Conservation (phyloP, 1,140 invertebrate genomes). For the Drosophila sulfurigaster region DNA sequence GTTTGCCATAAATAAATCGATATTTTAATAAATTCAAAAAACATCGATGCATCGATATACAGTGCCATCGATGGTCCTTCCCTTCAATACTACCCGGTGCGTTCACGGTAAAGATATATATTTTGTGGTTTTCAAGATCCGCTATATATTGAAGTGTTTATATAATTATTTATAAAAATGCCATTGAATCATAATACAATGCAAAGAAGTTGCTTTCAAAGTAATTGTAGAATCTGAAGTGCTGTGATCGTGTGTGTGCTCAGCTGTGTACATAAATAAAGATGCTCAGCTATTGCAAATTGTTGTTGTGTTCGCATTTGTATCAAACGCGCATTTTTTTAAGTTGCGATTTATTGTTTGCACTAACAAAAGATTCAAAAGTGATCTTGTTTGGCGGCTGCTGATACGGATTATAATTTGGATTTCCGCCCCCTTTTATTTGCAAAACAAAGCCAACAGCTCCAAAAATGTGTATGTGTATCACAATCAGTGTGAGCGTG, state of each 20-base stretch:
- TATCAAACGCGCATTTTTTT: background rate
- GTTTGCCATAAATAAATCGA: no score
- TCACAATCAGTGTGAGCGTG: background rate
- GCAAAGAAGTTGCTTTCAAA: background rate
- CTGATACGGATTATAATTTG: background rate
- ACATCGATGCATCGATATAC: no score
- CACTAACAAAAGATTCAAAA: background rate
- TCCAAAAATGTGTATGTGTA: conserved; percentile 1
- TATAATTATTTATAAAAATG: conserved; percentile 8
- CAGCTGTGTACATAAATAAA: conserved; percentile 9
- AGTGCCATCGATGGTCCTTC: conserved; percentile 5
- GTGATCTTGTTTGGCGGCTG: background rate
- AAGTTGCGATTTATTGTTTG: background rate
- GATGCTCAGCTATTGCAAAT: background rate
- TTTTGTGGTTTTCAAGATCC: conserved; percentile 8
- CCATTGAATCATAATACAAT: background rate
- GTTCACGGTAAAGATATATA: background rate
- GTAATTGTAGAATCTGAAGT: background rate
- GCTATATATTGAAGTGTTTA: background rate
- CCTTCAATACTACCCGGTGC: conserved; percentile 30
- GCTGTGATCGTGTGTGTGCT: background rate
- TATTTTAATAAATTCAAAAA: no score
- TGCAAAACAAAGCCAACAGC: background rate
- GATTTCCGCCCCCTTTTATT: conserved; percentile 15
- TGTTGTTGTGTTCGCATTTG: background rate